These are phyloP conservation scores for Notarius lentiginosus DNA, from an alignment of 2,113 vertebrate species.

Conservation along the genomic window DNA sequence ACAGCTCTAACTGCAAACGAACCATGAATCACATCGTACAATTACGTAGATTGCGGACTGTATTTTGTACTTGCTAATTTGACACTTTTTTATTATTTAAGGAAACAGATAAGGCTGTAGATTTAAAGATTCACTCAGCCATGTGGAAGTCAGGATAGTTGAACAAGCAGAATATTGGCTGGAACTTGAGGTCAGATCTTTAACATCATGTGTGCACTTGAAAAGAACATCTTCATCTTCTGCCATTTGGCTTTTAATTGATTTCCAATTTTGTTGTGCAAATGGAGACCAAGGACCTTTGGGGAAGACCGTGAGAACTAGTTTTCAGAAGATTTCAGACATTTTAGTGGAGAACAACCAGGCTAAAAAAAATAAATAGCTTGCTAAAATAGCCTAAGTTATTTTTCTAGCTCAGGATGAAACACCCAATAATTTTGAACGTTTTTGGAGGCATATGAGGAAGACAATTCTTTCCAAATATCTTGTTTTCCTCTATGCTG, in stretches of 20 bases:
- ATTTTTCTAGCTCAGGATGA: background rate
- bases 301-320: background rate
- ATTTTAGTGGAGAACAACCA: background rate
- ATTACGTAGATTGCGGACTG: background rate
- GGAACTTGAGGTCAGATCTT: conserved; percentile 6
- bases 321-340: background rate
- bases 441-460: background rate
- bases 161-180: conserved; percentile 9
- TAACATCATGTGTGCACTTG: conserved; percentile 23
- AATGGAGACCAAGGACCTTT: conserved; percentile 1
- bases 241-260: conserved; percentile 31
- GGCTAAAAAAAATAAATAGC: background rate
- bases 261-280: conserved; percentile 16
- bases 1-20: conserved; percentile 20
- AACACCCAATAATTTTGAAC: background rate
- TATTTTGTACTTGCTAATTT: background rate
- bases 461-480: background rate
- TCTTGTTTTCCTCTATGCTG: background rate
- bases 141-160: background rate
- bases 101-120: background rate
- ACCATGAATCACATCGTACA: background rate
- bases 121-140: conserved; percentile 1
- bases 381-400: background rate
- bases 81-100: background rate
- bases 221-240: conserved; percentile 7